These are phyloP conservation scores for Smutsia temminckii DNA, from an alignment of 2,797 vertebrate genomes.

Conservation along the genomic window DNA sequence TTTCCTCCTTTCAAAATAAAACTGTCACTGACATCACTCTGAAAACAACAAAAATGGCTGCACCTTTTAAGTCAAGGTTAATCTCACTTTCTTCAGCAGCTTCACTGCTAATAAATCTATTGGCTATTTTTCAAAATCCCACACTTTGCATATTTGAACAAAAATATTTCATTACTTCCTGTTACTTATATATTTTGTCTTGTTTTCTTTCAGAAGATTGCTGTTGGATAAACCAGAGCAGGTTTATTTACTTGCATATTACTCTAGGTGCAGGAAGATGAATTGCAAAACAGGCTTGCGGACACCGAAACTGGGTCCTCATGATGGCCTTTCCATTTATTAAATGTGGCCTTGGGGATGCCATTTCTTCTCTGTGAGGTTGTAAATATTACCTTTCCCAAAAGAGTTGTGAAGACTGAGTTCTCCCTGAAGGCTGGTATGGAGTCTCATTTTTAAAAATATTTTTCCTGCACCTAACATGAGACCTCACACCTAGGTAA, in stretches of 20 bases:
- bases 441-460: not conserved
- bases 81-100: not conserved
- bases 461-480: not conserved
- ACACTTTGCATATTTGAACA: not conserved
- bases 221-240: not conserved
- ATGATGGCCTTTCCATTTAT: not conserved
- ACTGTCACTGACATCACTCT: not conserved
- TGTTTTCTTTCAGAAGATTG: not conserved
- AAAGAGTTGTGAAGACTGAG: not conserved
- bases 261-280: not conserved
- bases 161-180: not conserved
- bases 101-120: not conserved
- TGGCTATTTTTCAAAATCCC: not conserved
- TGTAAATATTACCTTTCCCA: not conserved
- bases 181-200: not conserved
- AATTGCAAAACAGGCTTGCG: not conserved
- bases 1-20: not conserved
- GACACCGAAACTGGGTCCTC: not conserved
- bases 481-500: not conserved
- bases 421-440: not conserved
- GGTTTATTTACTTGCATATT: not conserved
- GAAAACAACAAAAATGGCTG: not conserved
- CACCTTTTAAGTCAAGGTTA: not conserved
- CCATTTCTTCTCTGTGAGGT: not conserved
- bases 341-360: not conserved